Evolutionary conservation across 2,113 vertebrate genomes (phyloP), one percentile per base, ranked within the genome.

Genomic region (Montifringilla adamsi): DNA sequence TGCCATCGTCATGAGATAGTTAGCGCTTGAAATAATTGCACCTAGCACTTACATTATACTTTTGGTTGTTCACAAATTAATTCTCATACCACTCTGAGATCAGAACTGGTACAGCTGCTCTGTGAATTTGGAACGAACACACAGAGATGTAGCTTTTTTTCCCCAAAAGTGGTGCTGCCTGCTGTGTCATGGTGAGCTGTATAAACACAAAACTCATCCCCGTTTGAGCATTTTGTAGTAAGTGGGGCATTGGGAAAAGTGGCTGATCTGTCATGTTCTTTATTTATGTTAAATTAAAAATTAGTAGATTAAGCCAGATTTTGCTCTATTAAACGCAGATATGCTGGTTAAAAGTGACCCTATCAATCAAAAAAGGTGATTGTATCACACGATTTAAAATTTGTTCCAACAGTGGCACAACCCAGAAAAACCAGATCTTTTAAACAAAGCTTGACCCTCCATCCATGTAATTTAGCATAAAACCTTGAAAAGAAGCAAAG

Each of bases 401-500:
- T 37, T 74, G 31, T 86, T 85, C 67, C 35, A 80, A 63, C 55
- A 63, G 64, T 64, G 79, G 24, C 12, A 23, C 50, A 81, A 69
- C 50, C 72, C 47, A 74, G 66, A n/a, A 78, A 89, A 87, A 53
- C 4, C 7, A 56, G 22, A 15, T 24, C 22, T 76, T 78, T 60
- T 67, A 93, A 77, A 84, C 37, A 75, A 77, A 74, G 82, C 87
- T 79, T 95, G 90, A 86, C 89, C 68, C 47, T 86, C 78, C 68
- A 52, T 87, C 72, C 82, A 41, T 84, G 63, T 80, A 90, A 94
- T 93, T 90, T 92, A 90, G 56, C 82, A 64, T 91, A 94, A 94
- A 95, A 94, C 75, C 82, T 68, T 43, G 41, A 58, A 90, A 94
- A 92, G 90, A 70, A 92, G 83, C 44, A 94, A 93, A 93, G 85